Percentiles rank a stretch among this genome's conserved stretches.
Evolutionary conservation across 2,113 vertebrate genomes (phyloP).

Genomic region (Geothlypis trichas): DNA sequence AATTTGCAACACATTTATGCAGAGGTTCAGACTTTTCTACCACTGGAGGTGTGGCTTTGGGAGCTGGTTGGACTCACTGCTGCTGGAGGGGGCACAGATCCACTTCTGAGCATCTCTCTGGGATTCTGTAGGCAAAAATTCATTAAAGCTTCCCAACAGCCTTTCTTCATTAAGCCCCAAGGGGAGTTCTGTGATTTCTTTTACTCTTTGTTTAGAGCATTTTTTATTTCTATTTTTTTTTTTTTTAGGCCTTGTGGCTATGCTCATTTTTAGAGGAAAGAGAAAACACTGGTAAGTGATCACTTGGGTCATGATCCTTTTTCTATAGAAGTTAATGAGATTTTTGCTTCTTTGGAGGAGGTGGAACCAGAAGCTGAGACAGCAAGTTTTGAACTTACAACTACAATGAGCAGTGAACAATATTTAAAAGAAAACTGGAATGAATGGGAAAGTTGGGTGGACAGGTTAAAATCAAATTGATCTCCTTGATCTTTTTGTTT

Average conservation of each 20-base stretch:
- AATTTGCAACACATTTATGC: neutral
- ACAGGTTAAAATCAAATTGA: neutral
- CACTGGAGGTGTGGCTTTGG: neutral
- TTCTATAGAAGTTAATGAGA: constrained; percentile 6
- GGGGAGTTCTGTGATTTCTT: neutral
- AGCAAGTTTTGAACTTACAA: neutral
- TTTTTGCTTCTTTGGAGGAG: neutral
- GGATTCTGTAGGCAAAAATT: neutral
- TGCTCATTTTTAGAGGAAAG: neutral
- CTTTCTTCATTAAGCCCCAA: neutral
- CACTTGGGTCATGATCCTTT: neutral
- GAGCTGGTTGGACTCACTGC: neutral
- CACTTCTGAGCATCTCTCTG: neutral
- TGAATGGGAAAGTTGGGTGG: neutral
- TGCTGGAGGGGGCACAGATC: neutral
- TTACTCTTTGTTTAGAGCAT: neutral
- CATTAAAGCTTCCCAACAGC: neutral
- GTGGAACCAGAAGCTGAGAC: neutral
- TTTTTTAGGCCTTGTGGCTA: neutral
- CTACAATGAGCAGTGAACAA: neutral
- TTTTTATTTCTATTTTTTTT: neutral
- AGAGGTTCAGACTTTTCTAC: neutral
- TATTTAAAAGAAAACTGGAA: neutral
- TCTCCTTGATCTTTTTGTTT: neutral
- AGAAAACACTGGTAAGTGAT: neutral